Base-by-base conservation (phyloP, 1,140 invertebrate species). In the Marisa cornuarietis region DNA sequence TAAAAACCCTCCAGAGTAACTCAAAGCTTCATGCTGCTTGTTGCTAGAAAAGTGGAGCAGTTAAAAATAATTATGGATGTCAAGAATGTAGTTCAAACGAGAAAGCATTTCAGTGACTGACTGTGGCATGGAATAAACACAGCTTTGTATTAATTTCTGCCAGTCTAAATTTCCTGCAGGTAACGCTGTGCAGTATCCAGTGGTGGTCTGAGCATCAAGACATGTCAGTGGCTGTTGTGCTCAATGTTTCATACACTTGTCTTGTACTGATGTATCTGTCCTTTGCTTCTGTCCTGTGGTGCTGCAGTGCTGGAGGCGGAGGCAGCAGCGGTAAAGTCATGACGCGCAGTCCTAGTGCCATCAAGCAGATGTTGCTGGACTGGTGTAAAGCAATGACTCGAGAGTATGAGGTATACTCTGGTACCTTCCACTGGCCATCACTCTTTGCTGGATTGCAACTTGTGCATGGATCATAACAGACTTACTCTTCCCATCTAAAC, bases 341-440 rank as follows among this genome's bases (percentile, higher is more conserved):
- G 79, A 84, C 81, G 22, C 84, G 95, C 91, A 96, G 95, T 92
- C 96, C 96, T 84, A 95, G 94, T 91, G 95, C 96, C 92, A 97
- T 98, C 91, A 99, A 99, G 94, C 96, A 98, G 91, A 94, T 97
- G 91, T 93, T 99, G 87, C 94, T 99, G 91, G 94, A 95, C 90
- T 99, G 98, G 98, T 97, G 96, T 93, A 96, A 96, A 92, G 94
- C 95, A 91, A 97, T 98, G 94, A 98, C 97, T 85, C 94, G 95
- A 93, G 97, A 96, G 92, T 99, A 99, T 94, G 97, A 87, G 85
- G 88, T 88, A 87, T 58, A 58, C 54, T 58, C 54, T 4, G 31
- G 31, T 6, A 58, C 11, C 54, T 8, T 58, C 54, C 16, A 11
- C 54, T 58, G 54, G 54, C 11, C 54, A 58, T 58, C 11, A 58